Evolutionary conservation across 2,888 invertebrate genomes (phyloP), one percentile per base, ranked within the genome.

Genomic region (Brachypterus glaber): DNA sequence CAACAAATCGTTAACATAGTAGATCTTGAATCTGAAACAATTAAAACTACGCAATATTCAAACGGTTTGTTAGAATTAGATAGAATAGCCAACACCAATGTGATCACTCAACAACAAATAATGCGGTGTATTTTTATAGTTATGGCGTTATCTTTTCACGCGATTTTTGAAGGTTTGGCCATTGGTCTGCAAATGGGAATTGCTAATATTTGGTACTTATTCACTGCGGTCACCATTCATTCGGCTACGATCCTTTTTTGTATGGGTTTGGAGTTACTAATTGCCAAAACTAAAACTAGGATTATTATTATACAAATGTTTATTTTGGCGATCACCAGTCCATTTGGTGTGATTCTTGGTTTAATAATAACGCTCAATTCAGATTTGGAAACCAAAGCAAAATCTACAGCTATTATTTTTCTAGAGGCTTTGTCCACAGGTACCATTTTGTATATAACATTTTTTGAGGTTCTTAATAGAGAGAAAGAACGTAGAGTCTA

Each of bases 91-190:
- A 47, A 53, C 29, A 48, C 51, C 14, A 44, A 49, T 27, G 52
- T 51, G 7, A 56, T 57, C 35, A 52, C 57, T 2, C 54, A 58
- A 25, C 60, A 64, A 40, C 63, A 64, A 43, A 48, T 63, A 9
- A 47, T 66, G 43, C 55, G 69, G 24, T 64, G 65, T 37, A 50
- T 68, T 27, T 52, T 72, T 12, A 60, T 69, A 27, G 63, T 69
- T 27, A 46, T 69, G 11, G 73, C 73, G 2, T 58, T 74, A 41
- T 70, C 71, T 1, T 64, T 72, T 40, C 74, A 74, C 51, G 69
- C 71, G 1, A 54, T 72, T 34, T 70, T 74, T 44, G 73, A 74
- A 57, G 73, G 73, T 3, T 53, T 73, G 36, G 69, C 72, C 2
- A 69, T 71, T 33, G 71, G 73, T 4, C 52, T 73, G 5, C 71